Percentiles rank a stretch among this genome's conserved stretches.
phyloP scores from a whole-genome alignment of 2,888 invertebrate species.

The Sminthurinus aureus region DNA sequence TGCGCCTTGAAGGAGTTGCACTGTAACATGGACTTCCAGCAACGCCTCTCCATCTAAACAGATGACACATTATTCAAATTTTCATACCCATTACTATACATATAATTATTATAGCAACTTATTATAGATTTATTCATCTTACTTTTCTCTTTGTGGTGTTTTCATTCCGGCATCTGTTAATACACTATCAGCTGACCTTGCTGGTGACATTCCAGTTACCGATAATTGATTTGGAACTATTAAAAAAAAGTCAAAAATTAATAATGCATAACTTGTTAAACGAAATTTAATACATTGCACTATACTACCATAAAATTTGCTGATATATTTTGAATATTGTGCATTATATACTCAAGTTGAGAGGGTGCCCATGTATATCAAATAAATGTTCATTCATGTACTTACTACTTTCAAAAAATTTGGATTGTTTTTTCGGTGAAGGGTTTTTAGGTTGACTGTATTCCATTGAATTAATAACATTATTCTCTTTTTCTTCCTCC shows the following conservation, averaged over 20 bases:
- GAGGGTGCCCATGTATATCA: no score
- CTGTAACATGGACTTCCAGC: slow-evolving; percentile 18
- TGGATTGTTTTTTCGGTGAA: slow-evolving; percentile 61
- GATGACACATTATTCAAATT: no score
- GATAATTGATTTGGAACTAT: slow-evolving; percentile 11
- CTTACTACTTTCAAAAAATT: slow-evolving; percentile 31
- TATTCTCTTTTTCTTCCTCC: slow-evolving; percentile 51
- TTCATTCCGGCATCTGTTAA: slow-evolving; percentile 62
- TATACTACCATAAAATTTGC: no score
- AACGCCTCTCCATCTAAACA: slow-evolving; percentile 39
- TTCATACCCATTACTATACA: no score
- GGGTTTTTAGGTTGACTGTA: slow-evolving; percentile 62
- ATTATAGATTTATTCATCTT: no score
- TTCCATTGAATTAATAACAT: slow-evolving; percentile 43
- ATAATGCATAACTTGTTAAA: no score
- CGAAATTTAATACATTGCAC: no score
- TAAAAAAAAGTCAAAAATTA: no score
- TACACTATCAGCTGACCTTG: slow-evolving; percentile 66
- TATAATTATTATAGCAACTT: no score
- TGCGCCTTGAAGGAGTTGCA: slow-evolving; percentile 66
- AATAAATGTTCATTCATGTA: neutral
- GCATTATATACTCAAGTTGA: no score
- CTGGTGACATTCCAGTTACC: slow-evolving; percentile 62
- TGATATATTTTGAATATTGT: no score
- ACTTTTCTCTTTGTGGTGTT: slow-evolving; percentile 60